A percentile compares a stretch with the other conserved stretches of the same genome.
phyloP scores from a whole-genome alignment of 2,797 vertebrate genomes.

The Lacerta viridis region DNA sequence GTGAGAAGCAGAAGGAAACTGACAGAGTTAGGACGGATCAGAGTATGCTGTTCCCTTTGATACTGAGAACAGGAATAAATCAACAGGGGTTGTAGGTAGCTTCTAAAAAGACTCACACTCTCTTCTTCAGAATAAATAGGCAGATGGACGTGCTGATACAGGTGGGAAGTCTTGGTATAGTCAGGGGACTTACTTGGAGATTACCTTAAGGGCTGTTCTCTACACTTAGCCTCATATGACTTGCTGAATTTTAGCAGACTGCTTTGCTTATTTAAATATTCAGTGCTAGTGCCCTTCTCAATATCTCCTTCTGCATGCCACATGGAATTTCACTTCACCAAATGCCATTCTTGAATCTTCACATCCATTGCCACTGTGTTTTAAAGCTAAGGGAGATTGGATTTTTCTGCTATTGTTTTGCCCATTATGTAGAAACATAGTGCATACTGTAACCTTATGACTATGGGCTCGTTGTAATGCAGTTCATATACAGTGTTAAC shows the following conservation, averaged over 20 bases:
- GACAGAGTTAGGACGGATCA: neutral
- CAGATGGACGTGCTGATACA: no score
- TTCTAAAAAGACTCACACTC: neutral
- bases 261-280: neutral
- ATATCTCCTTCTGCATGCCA: neutral
- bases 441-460: neutral
- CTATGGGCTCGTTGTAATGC: neutral
- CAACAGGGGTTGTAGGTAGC: neutral
- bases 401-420: neutral
- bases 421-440: neutral
- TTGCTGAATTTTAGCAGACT: neutral
- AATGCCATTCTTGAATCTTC: neutral
- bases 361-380: slow-evolving; percentile 2
- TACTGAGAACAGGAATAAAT: neutral
- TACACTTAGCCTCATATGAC: neutral
- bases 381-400: neutral
- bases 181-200: neutral
- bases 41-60: neutral
- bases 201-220: neutral
- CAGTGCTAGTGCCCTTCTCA: neutral
- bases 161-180: no score
- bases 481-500: slow-evolving; percentile 13
- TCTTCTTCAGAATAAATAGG: neutral
- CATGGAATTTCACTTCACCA: neutral
- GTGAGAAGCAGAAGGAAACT: neutral